Percentiles rank a stretch among this genome's conserved stretches.
These are phyloP conservation scores for Neodiprion virginianus DNA, from an alignment of 1,140 invertebrate genomes.

Conservation along the genomic window DNA sequence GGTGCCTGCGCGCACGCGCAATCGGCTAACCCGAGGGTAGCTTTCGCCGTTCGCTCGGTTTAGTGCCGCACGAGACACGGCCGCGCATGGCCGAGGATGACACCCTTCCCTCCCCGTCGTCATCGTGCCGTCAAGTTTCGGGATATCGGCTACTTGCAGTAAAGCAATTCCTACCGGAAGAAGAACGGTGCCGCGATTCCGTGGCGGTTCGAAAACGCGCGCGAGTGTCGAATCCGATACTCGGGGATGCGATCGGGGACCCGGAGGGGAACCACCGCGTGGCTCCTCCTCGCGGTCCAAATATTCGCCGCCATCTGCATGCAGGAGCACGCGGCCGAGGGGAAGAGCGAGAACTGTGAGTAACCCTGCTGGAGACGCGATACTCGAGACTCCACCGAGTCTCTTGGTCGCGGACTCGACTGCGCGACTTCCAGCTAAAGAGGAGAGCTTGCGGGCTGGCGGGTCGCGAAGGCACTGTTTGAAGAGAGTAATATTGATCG, in stretches of 20 bases:
- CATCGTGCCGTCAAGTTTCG: too few species aligned
- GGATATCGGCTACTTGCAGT: too few species aligned
- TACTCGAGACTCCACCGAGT: background rate
- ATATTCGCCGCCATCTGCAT: background rate
- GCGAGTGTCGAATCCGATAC: too few species aligned
- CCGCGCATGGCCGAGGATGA: background rate
- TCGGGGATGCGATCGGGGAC: background rate
- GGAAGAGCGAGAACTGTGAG: background rate
- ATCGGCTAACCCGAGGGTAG: too few species aligned
- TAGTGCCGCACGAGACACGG: background rate
- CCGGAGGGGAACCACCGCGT: background rate
- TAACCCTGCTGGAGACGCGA: background rate
- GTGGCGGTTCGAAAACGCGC: too few species aligned
- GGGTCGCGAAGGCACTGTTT: background rate
- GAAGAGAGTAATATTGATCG: slow-evolving; percentile 30
- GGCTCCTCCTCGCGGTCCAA: background rate
- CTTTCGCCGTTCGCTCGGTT: background rate
- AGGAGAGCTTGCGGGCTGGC: background rate
- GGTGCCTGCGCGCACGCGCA: too few species aligned
- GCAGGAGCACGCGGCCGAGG: background rate
- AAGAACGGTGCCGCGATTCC: too few species aligned
- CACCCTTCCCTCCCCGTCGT: too few species aligned
- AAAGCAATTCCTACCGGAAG: too few species aligned
- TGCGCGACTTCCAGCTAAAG: too few species aligned
- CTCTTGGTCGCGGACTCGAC: too few species aligned